These are phyloP conservation scores for Botrylloides violaceus DNA, from an alignment of 23 tunicate species.

Conservation along the genomic window DNA sequence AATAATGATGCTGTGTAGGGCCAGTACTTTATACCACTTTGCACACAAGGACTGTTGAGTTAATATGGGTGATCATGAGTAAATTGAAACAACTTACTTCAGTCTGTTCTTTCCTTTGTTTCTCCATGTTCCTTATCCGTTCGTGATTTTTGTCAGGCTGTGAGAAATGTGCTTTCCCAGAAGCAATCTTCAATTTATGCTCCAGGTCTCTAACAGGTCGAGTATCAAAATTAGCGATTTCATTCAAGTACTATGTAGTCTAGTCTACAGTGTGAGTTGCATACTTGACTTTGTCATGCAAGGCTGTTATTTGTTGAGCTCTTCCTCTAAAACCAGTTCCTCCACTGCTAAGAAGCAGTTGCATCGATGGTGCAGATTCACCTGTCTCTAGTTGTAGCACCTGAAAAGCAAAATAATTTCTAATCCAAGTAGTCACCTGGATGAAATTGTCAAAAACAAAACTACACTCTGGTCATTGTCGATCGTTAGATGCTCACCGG, in stretches of 20 bases:
- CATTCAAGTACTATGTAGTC: background rate
- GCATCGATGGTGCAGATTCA: constrained; percentile 31
- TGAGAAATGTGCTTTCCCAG: constrained; percentile 13
- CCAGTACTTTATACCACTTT: too few relatives aligned
- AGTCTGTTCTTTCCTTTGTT: constrained; percentile 54
- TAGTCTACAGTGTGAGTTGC: background rate
- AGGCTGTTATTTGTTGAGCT: constrained; percentile 61
- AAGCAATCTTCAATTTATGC: constrained; percentile 34
- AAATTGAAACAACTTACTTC: constrained; percentile 41
- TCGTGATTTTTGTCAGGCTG: constrained; percentile 50
- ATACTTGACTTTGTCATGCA: constrained; percentile 81
- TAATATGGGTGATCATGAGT: too few relatives aligned
- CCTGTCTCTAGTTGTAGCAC: constrained; percentile 85
- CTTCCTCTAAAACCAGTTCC: constrained; percentile 79
- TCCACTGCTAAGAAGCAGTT: constrained; percentile 29
- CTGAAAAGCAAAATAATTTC: constrained; percentile 27
- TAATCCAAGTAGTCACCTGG: too few relatives aligned
- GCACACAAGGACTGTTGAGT: background rate
- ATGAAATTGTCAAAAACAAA: too few relatives aligned
- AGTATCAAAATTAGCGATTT: background rate
- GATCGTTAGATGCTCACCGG: too few relatives aligned
- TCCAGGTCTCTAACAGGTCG: constrained; percentile 56
- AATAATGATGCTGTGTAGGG: too few relatives aligned
- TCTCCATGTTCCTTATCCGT: constrained; percentile 61
- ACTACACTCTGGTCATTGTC: too few relatives aligned